phyloP scores from a whole-genome alignment of 2,113 vertebrate species.

The Ammodytes dubius region DNA sequence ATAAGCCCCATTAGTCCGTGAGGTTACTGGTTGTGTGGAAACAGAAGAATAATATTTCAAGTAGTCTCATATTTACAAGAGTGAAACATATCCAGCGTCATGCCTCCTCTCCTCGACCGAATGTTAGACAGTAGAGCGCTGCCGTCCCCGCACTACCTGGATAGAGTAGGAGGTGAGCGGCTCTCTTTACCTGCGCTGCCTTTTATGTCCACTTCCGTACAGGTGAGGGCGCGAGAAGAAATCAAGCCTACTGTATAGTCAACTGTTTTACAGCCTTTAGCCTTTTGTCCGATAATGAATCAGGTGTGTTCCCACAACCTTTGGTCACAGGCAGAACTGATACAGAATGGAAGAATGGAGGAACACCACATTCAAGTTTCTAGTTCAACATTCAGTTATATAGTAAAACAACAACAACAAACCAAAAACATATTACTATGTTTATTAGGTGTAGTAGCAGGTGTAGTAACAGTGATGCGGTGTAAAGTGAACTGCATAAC shows the following conservation, averaged over 20 bases:
- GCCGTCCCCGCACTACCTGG: constrained; percentile 60
- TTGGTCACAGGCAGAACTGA: background rate
- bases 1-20: constrained; percentile 97
- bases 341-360: background rate
- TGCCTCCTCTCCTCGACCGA: constrained; percentile 24
- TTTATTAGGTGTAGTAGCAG: background rate
- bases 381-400: background rate
- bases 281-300: background rate
- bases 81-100: constrained; percentile 21
- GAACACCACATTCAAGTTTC: background rate
- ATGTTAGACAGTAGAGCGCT: background rate
- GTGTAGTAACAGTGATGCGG: too few relatives aligned
- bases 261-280: background rate
- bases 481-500: too few relatives aligned
- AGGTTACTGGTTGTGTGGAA: constrained; percentile 86
- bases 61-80: constrained; percentile 63
- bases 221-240: constrained; percentile 84
- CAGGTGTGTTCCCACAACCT: background rate
- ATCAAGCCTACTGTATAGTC: background rate
- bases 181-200: constrained; percentile 76
- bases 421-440: background rate
- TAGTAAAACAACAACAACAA: background rate
- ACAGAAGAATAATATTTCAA: constrained; percentile 73
- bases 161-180: constrained; percentile 46
- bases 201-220: constrained; percentile 91